Percentiles rank a stretch among this genome's conserved stretches.
These are phyloP conservation scores for Neria commutata DNA, from an alignment of 2,888 invertebrate genomes.

Conservation along the genomic window DNA sequence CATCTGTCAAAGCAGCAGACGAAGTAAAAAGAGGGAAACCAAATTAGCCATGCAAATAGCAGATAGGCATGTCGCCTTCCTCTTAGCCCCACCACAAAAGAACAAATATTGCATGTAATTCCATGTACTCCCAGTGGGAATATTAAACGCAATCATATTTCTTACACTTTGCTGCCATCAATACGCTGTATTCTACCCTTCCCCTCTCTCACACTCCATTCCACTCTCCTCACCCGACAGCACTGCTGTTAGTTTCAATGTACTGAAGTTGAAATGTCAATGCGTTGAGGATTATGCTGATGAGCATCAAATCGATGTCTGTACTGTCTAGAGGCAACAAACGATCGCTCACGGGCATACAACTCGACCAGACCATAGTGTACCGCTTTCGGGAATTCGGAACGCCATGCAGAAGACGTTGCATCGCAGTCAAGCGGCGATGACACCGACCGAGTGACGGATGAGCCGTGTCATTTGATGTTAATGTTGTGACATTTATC, in stretches of 20 bases:
- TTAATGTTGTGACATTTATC: constrained; percentile 62
- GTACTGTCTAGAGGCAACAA: constrained; percentile 31
- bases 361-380: neutral
- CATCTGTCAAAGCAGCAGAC: neutral
- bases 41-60: neutral
- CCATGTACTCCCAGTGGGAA: constrained; percentile 22
- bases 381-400: constrained; percentile 4
- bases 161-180: constrained; percentile 31
- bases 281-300: constrained; percentile 37
- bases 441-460: constrained; percentile 58
- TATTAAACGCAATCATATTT: constrained; percentile 17
- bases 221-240: constrained; percentile 24
- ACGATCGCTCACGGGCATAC: constrained; percentile 44
- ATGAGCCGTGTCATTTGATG: constrained; percentile 61
- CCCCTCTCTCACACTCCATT: too few relatives aligned
- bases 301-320: constrained; percentile 46
- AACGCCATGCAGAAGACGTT: constrained; percentile 5
- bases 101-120: constrained; percentile 36
- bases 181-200: constrained; percentile 18
- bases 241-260: too few relatives aligned
- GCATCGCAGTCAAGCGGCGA: constrained; percentile 16
- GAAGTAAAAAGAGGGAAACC: neutral
- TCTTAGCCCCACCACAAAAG: constrained; percentile 43
- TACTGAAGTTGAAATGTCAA: constrained; percentile 36
- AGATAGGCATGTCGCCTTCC: constrained; percentile 17